Evolutionary conservation across 2,797 vertebrate genomes (phyloP).

Genomic region (Crenichthys baileyi): DNA sequence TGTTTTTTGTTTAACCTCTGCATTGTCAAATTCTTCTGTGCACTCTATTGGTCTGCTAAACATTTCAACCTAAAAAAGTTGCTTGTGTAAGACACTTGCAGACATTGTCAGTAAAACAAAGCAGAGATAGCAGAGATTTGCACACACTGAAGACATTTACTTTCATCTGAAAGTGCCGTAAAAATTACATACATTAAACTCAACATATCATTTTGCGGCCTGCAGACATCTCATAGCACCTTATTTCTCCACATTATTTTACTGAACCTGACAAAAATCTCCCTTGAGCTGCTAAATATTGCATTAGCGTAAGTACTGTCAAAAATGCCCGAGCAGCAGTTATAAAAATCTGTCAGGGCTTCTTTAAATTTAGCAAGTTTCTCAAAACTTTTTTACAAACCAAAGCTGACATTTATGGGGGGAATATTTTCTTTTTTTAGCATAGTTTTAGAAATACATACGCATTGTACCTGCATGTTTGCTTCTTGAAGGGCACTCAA

Average conservation of each 20-base stretch:
- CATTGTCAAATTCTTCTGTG: constrained; percentile 54
- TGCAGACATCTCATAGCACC: constrained; percentile 26
- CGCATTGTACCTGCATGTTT: background rate
- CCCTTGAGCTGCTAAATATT: constrained; percentile 55
- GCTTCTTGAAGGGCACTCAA: background rate
- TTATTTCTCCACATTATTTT: constrained; percentile 35
- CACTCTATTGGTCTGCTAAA: constrained; percentile 40
- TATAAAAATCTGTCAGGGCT: background rate
- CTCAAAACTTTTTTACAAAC: background rate
- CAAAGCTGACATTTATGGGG: background rate
- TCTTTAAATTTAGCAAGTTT: constrained; percentile 11
- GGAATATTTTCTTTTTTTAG: background rate
- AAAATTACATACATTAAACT: constrained; percentile 35
- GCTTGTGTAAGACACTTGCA: constrained; percentile 42
- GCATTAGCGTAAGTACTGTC: constrained; percentile 38
- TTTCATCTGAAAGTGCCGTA: constrained; percentile 20
- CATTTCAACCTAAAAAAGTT: constrained; percentile 41
- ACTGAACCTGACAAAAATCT: constrained; percentile 51
- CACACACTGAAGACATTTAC: constrained; percentile 16
- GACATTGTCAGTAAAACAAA: constrained; percentile 55
- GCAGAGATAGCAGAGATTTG: constrained; percentile 18
- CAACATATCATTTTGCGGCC: constrained; percentile 44
- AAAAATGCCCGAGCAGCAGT: constrained; percentile 31
- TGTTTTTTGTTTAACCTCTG: constrained; percentile 11
- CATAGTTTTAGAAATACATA: background rate